Evolutionary conservation across 2,797 vertebrate species (phyloP), one percentile per base, ranked within the genome.

Genomic region (Notolepis coatsorum): DNA sequence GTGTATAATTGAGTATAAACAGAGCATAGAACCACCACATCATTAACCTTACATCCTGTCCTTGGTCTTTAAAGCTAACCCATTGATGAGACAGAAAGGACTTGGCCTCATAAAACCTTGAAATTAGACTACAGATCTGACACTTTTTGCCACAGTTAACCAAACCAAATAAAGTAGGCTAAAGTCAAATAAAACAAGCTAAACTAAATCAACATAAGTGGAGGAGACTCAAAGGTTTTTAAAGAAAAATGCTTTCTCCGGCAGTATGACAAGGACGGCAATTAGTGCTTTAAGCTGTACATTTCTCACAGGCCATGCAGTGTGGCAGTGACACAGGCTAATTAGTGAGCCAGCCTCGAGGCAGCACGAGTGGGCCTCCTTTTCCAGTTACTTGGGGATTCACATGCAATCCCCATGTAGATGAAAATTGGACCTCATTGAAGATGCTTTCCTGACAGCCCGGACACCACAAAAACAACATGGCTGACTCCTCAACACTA

Each of bases 1-100:
- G 62, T 71, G 73, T 73, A 53, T 68, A 72, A 84, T 84, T 84
- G 75, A 76, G 82, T 71, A 72, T 66, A 79, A 53, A 71, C 25
- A 33, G 2, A 55, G 45, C 35, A 39, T 0, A 78, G 58, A 75
- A 53, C 67, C 55, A 10, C 25, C 45, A 42, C 61, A 50, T 55
- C 9, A 67, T 78, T 77, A 73, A 75, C 55, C 46, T 63, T 28
- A 61, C 65, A 69, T 68, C 69, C 61, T 77, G 53, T 28, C 13
- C 58, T 65, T 54, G 15, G 27, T 7, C 60, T 13, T n/a, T 30
- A 7, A 9, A 54, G 60, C 43, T 25, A 42, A 66, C 59, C 33
- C 24, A 6, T 2, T 18, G 28, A 67, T 51, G 47, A 62, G 21
- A 63, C 23, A 10, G 12, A n/a, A n/a, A n/a, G n/a, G n/a, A n/a